These are phyloP conservation scores for Crocallis elinguaria DNA, from an alignment of 2,888 invertebrate genomes.

Conservation along the genomic window DNA sequence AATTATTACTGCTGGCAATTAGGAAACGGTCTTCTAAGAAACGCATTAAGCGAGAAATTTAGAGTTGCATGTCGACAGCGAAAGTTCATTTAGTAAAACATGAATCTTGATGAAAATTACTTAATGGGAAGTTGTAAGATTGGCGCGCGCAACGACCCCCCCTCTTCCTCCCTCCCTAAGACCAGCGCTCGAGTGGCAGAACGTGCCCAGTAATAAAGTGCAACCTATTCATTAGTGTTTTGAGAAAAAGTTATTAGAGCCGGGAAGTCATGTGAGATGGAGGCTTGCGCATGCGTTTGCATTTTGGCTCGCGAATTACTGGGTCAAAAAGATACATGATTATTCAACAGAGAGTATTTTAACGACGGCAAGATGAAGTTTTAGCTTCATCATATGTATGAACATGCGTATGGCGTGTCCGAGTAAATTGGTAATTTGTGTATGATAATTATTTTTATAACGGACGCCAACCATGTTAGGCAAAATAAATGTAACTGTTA, in stretches of 20 bases:
- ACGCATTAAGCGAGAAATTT: constrained; percentile 34
- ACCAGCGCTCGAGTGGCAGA: constrained; percentile 61
- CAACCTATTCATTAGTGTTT: constrained; percentile 82
- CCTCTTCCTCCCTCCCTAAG: constrained; percentile 29
- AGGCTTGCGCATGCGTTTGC: constrained; percentile 72
- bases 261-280: constrained; percentile 63
- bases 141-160: constrained; percentile 53
- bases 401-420: constrained; percentile 20
- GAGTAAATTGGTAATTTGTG: constrained; percentile 12
- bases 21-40: constrained; percentile 8
- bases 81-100: constrained; percentile 59
- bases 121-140: constrained; percentile 69
- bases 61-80: constrained; percentile 45
- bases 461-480: constrained; percentile 12
- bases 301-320: constrained; percentile 68
- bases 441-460: constrained; percentile 1
- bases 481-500: constrained; percentile 9
- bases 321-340: constrained; percentile 52
- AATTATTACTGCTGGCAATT: background rate
- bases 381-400: constrained; percentile 8
- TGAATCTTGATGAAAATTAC: constrained; percentile 72
- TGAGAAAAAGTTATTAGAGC: constrained; percentile 79
- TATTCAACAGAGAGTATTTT: constrained; percentile 26
- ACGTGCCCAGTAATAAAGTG: constrained; percentile 80
- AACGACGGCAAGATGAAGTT: constrained; percentile 5